Percentiles rank a stretch among this genome's conserved stretches.
These are phyloP conservation scores for Ceriagrion tenellum DNA, from an alignment of 2,888 invertebrate genomes.

Conservation along the genomic window DNA sequence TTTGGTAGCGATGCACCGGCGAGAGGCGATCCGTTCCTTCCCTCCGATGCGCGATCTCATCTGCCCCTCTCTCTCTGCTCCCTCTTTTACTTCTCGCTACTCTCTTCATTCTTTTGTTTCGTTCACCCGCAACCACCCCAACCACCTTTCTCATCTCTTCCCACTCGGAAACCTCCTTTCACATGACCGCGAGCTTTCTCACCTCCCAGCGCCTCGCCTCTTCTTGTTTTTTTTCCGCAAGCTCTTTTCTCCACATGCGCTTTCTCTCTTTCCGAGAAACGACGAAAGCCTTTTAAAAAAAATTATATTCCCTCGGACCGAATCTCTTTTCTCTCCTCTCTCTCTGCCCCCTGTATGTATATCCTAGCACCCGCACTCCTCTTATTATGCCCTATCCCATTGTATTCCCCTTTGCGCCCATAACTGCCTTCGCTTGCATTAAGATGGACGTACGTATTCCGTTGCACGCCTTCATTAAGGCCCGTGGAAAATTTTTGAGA, in stretches of 20 bases:
- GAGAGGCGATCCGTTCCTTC: no score
- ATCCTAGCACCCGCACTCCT: not conserved
- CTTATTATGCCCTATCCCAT: not conserved
- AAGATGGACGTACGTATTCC: not conserved
- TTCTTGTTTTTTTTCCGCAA: not conserved
- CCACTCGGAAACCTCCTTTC: not conserved
- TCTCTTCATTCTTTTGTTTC: not conserved
- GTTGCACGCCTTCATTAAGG: not conserved
- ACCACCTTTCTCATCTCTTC: no score
- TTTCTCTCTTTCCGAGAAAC: conserved; percentile 11
- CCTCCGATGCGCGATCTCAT: not conserved
- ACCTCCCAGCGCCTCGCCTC: not conserved
- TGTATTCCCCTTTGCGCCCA: not conserved
- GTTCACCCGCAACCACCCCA: not conserved
- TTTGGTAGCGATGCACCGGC: not conserved
- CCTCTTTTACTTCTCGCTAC: not conserved
- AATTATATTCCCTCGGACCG: conserved; percentile 3
- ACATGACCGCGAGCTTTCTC: not conserved
- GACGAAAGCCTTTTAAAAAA: conserved; percentile 29
- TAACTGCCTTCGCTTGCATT: not conserved
- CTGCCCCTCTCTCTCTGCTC: not conserved
- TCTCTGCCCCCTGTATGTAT: not conserved
- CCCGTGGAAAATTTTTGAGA: not conserved
- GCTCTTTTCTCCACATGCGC: not conserved
- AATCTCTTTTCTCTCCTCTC: not conserved